Percentiles rank a stretch among this genome's conserved stretches.
phyloP scores from a whole-genome alignment of 1,140 invertebrate genomes.

The Frieseomelitta varia region DNA sequence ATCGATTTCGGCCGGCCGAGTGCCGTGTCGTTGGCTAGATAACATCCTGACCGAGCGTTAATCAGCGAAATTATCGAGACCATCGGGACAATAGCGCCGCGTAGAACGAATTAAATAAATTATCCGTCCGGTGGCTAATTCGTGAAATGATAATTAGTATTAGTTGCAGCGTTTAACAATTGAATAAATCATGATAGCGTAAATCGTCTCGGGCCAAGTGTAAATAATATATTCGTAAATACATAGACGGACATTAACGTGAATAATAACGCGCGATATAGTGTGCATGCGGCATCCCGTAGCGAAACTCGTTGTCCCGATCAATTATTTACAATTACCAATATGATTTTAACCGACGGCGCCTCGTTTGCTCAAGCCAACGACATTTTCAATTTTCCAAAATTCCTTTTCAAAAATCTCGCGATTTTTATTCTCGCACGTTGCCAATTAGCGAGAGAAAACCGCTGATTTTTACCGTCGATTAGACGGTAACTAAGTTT shows the following conservation, averaged over 20 bases:
- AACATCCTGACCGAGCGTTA: constrained; percentile 1
- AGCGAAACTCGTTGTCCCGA: background rate
- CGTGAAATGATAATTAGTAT: constrained; percentile 27
- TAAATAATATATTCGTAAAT: constrained; percentile 26
- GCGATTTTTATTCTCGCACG: background rate
- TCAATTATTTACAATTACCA: constrained; percentile 8
- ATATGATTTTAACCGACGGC: too few species aligned
- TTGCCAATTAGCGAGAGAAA: background rate
- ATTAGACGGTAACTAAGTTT: background rate
- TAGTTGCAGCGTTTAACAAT: constrained; percentile 27
- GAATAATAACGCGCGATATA: background rate
- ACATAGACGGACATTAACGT: background rate
- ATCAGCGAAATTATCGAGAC: constrained; percentile 18
- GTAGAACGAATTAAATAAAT: constrained; percentile 38
- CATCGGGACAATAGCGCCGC: background rate
- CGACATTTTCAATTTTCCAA: background rate
- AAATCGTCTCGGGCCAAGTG: background rate
- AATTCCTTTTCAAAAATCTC: background rate
- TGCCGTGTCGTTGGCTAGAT: background rate
- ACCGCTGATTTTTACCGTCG: background rate
- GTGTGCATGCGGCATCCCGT: background rate
- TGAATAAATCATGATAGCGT: constrained; percentile 22
- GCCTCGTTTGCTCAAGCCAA: background rate
- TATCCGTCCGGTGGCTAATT: background rate
- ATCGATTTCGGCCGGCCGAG: background rate